Evolutionary conservation across 2,113 vertebrate genomes (phyloP).

Genomic region (Xyrauchen texanus): DNA sequence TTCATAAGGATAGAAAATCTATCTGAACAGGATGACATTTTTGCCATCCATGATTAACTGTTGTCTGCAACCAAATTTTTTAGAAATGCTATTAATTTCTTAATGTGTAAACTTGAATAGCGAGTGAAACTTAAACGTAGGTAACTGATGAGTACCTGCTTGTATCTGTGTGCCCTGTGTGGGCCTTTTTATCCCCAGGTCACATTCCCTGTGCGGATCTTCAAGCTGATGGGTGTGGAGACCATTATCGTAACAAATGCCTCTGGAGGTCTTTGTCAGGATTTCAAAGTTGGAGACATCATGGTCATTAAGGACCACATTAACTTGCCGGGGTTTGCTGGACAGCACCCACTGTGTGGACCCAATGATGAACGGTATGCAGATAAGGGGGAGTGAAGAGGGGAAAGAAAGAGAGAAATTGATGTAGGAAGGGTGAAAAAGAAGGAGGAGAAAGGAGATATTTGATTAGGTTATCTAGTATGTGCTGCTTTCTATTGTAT

Average conservation of each 20-base stretch:
- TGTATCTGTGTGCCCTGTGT: constrained; percentile 1
- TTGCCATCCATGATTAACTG: no score
- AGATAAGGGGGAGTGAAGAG: background rate
- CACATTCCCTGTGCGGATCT: constrained; percentile 70
- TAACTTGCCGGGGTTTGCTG: constrained; percentile 72
- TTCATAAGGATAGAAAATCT: no score
- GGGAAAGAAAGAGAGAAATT: background rate
- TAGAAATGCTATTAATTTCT: no score
- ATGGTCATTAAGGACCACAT: constrained; percentile 76
- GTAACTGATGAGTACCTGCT: background rate
- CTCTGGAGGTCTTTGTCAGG: constrained; percentile 70
- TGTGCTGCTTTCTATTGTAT: background rate
- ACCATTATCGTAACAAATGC: constrained; percentile 71
- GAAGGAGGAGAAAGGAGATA: no score
- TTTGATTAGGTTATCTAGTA: background rate
- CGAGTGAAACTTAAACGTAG: background rate
- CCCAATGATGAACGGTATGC: constrained; percentile 71
- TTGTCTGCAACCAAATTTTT: no score
- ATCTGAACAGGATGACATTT: no score
- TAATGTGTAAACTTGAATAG: no score
- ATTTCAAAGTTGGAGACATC: constrained; percentile 74
- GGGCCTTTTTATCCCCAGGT: constrained; percentile 55
- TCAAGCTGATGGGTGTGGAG: constrained; percentile 72
- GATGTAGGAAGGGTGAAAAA: no score
- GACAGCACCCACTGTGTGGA: constrained; percentile 69